A percentile compares a stretch with the other conserved stretches of the same genome.
These are phyloP conservation scores for Drosophila aff. DNA, from an alignment of 1,140 invertebrate genomes.

Conservation along the genomic window DNA sequence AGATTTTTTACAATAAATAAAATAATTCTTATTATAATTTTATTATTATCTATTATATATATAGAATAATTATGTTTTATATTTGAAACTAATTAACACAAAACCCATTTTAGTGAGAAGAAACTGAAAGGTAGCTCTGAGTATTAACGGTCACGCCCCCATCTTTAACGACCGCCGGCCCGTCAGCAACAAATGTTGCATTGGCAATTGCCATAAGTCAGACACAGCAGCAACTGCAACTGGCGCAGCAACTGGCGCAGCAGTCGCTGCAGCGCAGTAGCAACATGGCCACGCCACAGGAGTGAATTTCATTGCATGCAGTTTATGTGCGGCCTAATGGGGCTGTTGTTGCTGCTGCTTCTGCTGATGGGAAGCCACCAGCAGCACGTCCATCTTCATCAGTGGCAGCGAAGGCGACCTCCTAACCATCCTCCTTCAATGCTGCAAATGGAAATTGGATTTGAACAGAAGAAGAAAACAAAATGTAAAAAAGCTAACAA, in stretches of 20 bases:
- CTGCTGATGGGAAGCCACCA: slow-evolving; percentile 74
- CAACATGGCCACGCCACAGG: slow-evolving; percentile 80
- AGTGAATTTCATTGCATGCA: slow-evolving; percentile 74
- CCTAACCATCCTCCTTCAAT: slow-evolving; percentile 33
- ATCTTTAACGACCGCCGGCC: slow-evolving; percentile 28
- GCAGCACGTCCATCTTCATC: slow-evolving; percentile 83
- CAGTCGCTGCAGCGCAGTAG: slow-evolving; percentile 61
- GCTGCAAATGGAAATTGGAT: slow-evolving; percentile 14
- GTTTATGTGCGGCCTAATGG: slow-evolving; percentile 81
- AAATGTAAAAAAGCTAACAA: neutral
- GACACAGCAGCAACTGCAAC: slow-evolving; percentile 48
- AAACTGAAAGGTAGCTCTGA: neutral
- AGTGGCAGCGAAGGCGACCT: slow-evolving; percentile 43
- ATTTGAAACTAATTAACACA: too few species aligned
- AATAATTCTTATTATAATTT: neutral
- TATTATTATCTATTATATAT: too few species aligned
- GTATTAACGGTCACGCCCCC: slow-evolving; percentile 38
- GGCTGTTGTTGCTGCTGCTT: slow-evolving; percentile 59
- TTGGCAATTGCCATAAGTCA: slow-evolving; percentile 84
- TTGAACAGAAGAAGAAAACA: neutral
- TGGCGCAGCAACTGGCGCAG: slow-evolving; percentile 1
- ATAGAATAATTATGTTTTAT: too few species aligned
- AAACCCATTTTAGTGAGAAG: neutral
- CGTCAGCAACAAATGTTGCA: slow-evolving; percentile 78
- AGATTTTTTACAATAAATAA: neutral